A percentile compares a stretch with the other conserved stretches of the same genome.
These are phyloP conservation scores for Maniola hyperantus DNA, from an alignment of 2,888 invertebrate genomes.

Conservation along the genomic window DNA sequence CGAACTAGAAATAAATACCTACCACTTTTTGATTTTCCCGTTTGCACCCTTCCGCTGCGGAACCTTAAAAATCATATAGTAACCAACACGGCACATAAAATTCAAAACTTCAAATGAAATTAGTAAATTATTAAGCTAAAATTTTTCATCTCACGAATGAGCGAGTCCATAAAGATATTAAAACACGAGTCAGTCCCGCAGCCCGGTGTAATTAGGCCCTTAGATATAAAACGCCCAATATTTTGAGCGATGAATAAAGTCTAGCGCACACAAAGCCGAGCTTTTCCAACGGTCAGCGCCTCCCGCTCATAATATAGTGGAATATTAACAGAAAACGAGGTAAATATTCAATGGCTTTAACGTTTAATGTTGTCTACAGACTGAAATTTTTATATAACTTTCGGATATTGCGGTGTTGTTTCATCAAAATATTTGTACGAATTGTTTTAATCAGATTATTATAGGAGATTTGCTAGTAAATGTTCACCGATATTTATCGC, in stretches of 20 bases:
- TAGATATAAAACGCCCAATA: constrained; percentile 1
- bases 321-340: constrained; percentile 9
- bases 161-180: constrained; percentile 3
- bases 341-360: too few species aligned
- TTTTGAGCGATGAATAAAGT: constrained; percentile 11
- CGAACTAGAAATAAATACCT: too few species aligned
- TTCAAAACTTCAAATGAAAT: not conserved
- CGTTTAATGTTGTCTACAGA: too few species aligned
- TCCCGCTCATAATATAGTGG: constrained; percentile 10
- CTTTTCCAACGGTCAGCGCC: constrained; percentile 13
- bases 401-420: too few species aligned
- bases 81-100: not conserved
- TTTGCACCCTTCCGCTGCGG: too few species aligned
- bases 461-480: too few species aligned
- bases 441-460: too few species aligned
- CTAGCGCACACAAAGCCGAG: not conserved
- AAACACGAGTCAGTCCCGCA: constrained; percentile 1
- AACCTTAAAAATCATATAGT: too few species aligned
- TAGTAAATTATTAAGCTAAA: not conserved
- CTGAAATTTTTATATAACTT: too few species aligned
- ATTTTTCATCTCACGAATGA: not conserved
- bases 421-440: too few species aligned
- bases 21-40: too few species aligned
- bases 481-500: too few species aligned
- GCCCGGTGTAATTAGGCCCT: constrained; percentile 1